phyloP scores from a whole-genome alignment of 2,888 invertebrate species.

The Timema cristinae region DNA sequence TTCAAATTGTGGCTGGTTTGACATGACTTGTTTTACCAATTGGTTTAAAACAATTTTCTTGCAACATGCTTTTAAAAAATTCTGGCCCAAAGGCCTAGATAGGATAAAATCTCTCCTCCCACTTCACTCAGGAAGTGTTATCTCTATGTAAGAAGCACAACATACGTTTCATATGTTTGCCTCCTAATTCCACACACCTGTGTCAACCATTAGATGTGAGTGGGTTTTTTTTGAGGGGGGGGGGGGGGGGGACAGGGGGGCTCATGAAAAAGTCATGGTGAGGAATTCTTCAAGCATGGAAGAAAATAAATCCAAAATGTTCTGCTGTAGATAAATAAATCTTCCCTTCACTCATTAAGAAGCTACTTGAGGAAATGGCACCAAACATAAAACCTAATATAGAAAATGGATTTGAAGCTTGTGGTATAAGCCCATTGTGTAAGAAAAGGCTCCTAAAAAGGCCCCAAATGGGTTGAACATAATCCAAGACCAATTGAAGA shows the following conservation, averaged over 20 bases:
- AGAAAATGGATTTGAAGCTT: conserved; percentile 12
- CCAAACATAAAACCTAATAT: background rate
- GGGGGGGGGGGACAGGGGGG: no score
- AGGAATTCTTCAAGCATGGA: conserved; percentile 7
- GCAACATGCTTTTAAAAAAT: background rate
- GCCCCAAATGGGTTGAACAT: no score
- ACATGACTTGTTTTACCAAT: background rate
- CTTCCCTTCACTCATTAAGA: conserved; percentile 11
- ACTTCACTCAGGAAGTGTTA: background rate
- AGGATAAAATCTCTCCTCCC: conserved; percentile 11
- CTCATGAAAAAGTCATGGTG: conserved; percentile 18
- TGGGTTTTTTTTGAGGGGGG: conserved; percentile 21
- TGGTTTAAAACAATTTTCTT: background rate
- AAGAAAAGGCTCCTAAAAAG: background rate
- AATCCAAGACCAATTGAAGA: background rate
- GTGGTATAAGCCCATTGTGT: background rate
- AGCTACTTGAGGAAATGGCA: conserved; percentile 14
- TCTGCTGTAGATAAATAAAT: background rate
- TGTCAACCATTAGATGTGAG: conserved; percentile 20
- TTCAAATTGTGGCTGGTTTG: background rate
- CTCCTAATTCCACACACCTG: conserved; percentile 17
- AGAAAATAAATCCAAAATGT: background rate
- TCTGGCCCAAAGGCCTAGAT: background rate
- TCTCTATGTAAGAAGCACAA: background rate
- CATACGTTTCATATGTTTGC: conserved; percentile 14